These are phyloP conservation scores for Chelonus formosanus DNA, from an alignment of 2,888 invertebrate genomes.

Conservation along the genomic window DNA sequence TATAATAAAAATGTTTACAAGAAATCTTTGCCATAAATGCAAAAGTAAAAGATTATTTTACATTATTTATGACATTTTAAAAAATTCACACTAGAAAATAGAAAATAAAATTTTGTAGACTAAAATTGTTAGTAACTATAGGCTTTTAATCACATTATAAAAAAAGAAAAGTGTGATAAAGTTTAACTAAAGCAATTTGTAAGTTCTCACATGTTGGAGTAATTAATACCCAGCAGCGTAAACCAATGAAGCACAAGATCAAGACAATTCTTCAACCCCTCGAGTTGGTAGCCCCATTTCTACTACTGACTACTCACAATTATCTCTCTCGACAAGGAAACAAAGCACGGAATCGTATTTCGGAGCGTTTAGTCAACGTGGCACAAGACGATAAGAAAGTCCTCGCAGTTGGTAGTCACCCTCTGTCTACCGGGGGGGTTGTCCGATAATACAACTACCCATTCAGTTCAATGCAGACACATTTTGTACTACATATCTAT, in stretches of 20 bases:
- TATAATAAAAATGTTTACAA: no score
- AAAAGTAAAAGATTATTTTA: no score
- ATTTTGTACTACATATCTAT: conserved; percentile 18
- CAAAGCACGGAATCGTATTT: conserved; percentile 60
- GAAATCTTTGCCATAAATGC: no score
- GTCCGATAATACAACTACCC: conserved; percentile 25
- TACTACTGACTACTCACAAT: conserved; percentile 44
- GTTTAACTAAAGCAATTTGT: conserved; percentile 24
- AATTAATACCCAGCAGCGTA: conserved; percentile 39
- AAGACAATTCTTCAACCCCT: conserved; percentile 35
- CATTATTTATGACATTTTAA: neutral
- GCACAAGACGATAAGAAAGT: conserved; percentile 52
- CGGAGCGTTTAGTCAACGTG: conserved; percentile 57
- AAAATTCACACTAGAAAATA: neutral
- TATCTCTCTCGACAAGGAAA: conserved; percentile 48
- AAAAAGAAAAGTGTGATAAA: neutral
- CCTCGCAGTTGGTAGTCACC: conserved; percentile 32
- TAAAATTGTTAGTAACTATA: no score
- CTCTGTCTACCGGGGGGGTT: conserved; percentile 20
- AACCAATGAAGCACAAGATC: conserved; percentile 36
- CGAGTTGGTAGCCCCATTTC: neutral
- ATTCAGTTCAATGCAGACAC: conserved; percentile 22
- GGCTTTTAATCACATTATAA: neutral
- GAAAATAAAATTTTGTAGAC: neutral
- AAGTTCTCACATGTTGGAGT: conserved; percentile 32